Evolutionary conservation across 2,888 invertebrate species (phyloP).

Genomic region (Tetramorium bicarinatum): DNA sequence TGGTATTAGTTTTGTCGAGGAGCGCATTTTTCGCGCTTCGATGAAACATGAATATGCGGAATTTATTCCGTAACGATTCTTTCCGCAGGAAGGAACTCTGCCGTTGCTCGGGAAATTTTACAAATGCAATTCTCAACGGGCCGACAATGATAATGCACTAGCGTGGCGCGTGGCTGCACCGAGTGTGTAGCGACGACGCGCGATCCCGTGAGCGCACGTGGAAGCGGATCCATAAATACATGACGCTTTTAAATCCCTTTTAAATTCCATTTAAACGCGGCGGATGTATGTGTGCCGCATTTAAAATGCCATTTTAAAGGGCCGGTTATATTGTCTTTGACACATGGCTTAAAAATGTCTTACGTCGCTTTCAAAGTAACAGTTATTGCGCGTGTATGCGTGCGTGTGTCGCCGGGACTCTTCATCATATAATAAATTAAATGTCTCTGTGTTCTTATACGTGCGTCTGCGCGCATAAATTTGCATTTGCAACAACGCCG

Average conservation of each 20-base stretch:
- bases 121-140: slow-evolving; percentile 59
- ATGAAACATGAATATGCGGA: slow-evolving; percentile 48
- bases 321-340: slow-evolving; percentile 41
- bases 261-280: slow-evolving; percentile 62
- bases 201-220: slow-evolving; percentile 45
- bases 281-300: slow-evolving; percentile 39
- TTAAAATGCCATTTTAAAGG: slow-evolving; percentile 60
- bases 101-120: slow-evolving; percentile 55
- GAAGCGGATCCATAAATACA: slow-evolving; percentile 59
- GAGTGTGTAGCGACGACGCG: slow-evolving; percentile 21
- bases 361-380: slow-evolving; percentile 18
- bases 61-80: slow-evolving; percentile 49
- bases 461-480: neutral
- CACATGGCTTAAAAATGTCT: slow-evolving; percentile 32
- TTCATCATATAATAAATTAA: slow-evolving; percentile 37
- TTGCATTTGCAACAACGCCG: slow-evolving; percentile 9
- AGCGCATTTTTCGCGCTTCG: slow-evolving; percentile 48
- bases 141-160: slow-evolving; percentile 58
- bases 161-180: slow-evolving; percentile 52
- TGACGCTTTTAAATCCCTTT: slow-evolving; percentile 60
- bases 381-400: neutral
- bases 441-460: neutral
- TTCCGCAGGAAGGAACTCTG: slow-evolving; percentile 50
- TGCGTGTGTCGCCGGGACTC: neutral
- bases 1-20: slow-evolving; percentile 15